These are phyloP conservation scores for Euwallacea similis DNA, from an alignment of 1,140 invertebrate species.

Conservation along the genomic window DNA sequence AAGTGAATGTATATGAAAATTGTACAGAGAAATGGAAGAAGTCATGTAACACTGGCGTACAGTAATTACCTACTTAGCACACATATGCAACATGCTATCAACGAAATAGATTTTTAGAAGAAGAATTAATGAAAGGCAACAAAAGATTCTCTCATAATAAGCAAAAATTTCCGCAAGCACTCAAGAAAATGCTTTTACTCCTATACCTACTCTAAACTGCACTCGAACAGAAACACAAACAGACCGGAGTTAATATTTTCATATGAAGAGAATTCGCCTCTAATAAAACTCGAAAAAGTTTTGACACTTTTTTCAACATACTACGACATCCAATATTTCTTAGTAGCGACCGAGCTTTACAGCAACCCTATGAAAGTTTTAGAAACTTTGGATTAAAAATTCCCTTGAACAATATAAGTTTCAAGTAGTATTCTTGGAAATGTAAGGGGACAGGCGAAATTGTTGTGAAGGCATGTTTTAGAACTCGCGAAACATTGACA, in stretches of 20 bases:
- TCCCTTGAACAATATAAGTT: background rate
- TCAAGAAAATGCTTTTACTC: too few species aligned
- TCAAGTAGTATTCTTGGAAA: constrained; percentile 1
- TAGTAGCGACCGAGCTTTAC: background rate
- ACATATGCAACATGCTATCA: too few species aligned
- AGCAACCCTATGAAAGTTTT: constrained; percentile 11
- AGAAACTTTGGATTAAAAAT: constrained; percentile 20
- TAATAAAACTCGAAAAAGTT: constrained; percentile 19
- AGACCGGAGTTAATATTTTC: constrained; percentile 5
- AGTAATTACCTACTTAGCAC: too few species aligned
- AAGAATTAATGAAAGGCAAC: too few species aligned
- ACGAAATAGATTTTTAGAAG: too few species aligned
- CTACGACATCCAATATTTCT: constrained; percentile 12
- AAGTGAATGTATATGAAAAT: too few species aligned
- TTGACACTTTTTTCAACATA: constrained; percentile 8
- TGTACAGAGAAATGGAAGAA: too few species aligned
- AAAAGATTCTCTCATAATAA: too few species aligned
- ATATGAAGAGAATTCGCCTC: background rate
- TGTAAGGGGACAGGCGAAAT: background rate
- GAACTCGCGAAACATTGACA: background rate
- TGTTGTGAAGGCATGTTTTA: background rate
- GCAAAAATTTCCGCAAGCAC: too few species aligned
- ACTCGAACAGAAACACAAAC: background rate
- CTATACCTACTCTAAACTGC: too few species aligned
- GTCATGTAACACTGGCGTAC: too few species aligned